These are phyloP conservation scores for Ophonus ardosiacus DNA, from an alignment of 2,888 invertebrate species.

Conservation along the genomic window DNA sequence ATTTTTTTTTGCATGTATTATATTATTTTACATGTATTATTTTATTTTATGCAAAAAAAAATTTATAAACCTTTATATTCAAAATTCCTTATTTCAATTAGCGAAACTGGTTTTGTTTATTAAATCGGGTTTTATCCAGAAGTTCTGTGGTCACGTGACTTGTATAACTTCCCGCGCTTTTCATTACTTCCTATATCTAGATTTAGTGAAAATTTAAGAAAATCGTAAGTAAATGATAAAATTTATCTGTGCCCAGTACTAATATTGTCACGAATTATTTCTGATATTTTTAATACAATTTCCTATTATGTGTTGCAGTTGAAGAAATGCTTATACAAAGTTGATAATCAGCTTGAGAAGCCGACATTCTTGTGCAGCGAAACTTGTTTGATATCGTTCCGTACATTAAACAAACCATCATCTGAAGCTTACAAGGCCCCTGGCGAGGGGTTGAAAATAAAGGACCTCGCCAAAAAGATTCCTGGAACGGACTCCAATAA, in stretches of 20 bases:
- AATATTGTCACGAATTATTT: neutral
- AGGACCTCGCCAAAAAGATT: constrained; percentile 41
- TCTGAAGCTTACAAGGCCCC: neutral
- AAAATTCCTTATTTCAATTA: no score
- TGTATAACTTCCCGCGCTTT: no score
- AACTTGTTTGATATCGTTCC: constrained; percentile 35
- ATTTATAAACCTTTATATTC: no score
- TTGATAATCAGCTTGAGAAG: constrained; percentile 29
- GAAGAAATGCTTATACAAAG: constrained; percentile 29
- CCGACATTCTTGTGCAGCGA: constrained; percentile 31
- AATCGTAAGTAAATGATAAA: no score
- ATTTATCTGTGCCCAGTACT: no score
- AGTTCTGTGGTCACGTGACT: no score
- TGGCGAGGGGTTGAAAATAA: neutral
- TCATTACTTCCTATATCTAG: no score
- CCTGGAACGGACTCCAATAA: constrained; percentile 7
- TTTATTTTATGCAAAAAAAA: no score
- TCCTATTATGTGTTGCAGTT: constrained; percentile 21
- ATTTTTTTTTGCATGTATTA: neutral
- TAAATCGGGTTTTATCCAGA: no score
- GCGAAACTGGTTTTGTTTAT: no score
- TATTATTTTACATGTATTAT: no score
- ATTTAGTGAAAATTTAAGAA: no score
- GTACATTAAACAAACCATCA: constrained; percentile 12
- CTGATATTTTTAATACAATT: neutral